Conservation (phyloP, 35 echinoderm and acorn worm genomes). For the Lytechinus pictus region DNA sequence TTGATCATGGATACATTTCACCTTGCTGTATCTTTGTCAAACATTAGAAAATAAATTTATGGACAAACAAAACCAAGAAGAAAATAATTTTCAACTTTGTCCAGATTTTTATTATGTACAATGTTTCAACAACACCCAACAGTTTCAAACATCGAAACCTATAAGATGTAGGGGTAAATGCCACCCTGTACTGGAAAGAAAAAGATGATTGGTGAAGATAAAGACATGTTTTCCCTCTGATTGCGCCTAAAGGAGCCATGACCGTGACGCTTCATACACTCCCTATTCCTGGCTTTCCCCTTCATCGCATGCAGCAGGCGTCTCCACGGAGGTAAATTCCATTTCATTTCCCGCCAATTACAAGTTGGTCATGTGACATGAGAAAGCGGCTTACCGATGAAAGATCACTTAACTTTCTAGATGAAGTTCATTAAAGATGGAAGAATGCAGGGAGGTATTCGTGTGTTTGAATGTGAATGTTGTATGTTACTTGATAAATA, state of each 20-base stretch:
- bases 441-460: not conserved
- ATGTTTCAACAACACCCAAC: not conserved
- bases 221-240: not conserved
- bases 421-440: not conserved
- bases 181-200: not conserved
- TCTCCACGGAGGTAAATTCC: not conserved
- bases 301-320: not conserved
- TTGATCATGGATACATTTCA: too few species aligned
- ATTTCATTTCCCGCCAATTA: constrained; percentile 12
- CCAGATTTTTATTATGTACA: not conserved
- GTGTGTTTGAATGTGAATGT: too few species aligned
- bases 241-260: not conserved
- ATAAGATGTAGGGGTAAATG: too few species aligned
- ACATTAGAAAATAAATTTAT: too few species aligned
- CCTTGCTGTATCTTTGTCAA: too few species aligned
- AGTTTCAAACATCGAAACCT: not conserved
- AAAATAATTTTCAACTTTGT: not conserved
- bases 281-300: not conserved
- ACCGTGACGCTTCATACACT: not conserved
- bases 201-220: not conserved
- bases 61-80: not conserved
- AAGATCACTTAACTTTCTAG: not conserved
- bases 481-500: too few species aligned
- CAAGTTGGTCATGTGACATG: not conserved
- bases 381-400: not conserved